phyloP scores from a whole-genome alignment of 2,888 invertebrate species.

The Chirona hameri region DNA sequence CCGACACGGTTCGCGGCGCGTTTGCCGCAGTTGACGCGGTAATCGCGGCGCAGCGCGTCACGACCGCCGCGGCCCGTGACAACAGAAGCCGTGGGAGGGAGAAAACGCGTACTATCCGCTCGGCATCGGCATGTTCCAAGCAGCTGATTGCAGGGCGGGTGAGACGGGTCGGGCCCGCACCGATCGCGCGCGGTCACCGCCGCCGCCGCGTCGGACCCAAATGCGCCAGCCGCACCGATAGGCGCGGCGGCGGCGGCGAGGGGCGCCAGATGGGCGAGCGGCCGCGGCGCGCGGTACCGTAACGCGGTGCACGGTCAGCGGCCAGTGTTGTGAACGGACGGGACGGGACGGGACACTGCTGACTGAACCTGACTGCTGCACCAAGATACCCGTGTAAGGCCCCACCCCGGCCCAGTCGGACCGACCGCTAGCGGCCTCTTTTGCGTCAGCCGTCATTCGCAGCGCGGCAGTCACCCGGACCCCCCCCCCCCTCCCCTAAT shows the following conservation, averaged over 20 bases:
- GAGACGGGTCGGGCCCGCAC: background rate
- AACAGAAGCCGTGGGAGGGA: background rate
- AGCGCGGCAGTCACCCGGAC: too few relatives aligned
- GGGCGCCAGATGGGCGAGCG: background rate
- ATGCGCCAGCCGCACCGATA: background rate
- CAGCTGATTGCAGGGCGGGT: background rate
- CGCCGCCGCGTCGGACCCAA: constrained; percentile 12
- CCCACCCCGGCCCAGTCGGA: background rate
- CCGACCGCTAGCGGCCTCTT: background rate
- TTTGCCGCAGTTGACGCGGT: background rate
- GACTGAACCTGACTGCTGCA: background rate
- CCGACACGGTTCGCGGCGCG: background rate
- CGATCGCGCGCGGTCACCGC: background rate
- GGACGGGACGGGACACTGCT: background rate
- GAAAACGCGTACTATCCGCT: constrained; percentile 6
- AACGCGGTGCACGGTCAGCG: background rate
- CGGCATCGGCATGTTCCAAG: constrained; percentile 9
- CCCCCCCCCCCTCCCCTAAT: too few relatives aligned
- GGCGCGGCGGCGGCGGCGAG: background rate
- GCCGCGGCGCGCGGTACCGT: background rate
- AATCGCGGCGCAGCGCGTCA: background rate
- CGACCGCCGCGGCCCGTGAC: background rate
- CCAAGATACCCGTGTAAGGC: too few relatives aligned
- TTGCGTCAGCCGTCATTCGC: too few relatives aligned
- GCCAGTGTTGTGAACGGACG: background rate